These are phyloP conservation scores for Epinephelus cyanopodus DNA, from an alignment of 2,113 vertebrate species.

Conservation along the genomic window DNA sequence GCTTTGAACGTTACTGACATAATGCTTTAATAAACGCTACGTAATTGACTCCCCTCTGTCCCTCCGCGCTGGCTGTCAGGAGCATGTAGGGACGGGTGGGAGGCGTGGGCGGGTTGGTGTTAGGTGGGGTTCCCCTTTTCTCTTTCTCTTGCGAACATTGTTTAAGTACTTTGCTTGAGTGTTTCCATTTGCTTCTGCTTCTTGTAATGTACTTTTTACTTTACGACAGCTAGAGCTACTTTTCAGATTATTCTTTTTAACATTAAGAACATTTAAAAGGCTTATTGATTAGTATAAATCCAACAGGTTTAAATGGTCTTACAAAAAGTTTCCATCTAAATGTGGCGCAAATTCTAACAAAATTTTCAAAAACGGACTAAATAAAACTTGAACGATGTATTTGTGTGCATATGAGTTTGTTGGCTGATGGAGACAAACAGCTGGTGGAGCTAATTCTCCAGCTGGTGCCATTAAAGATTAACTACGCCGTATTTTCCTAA, in stretches of 20 bases:
- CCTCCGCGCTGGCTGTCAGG: conserved; percentile 14
- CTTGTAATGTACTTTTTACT: too few relatives aligned
- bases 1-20: conserved; percentile 52
- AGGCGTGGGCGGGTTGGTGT: conserved; percentile 8
- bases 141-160: neutral
- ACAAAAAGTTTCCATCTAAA: too few relatives aligned
- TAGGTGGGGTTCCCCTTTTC: neutral
- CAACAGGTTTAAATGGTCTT: too few relatives aligned
- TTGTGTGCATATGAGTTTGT: too few relatives aligned
- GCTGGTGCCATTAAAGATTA: neutral
- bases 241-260: too few relatives aligned
- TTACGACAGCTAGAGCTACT: too few relatives aligned
- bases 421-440: neutral
- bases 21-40: conserved; percentile 54
- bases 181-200: neutral
- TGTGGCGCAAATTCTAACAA: too few relatives aligned
- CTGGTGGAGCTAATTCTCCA: neutral
- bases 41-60: conserved; percentile 40
- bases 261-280: too few relatives aligned
- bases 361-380: too few relatives aligned
- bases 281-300: too few relatives aligned
- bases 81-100: conserved; percentile 8
- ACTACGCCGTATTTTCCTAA: too few relatives aligned
- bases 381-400: too few relatives aligned
- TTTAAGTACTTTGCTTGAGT: neutral